A percentile compares a stretch with the other conserved stretches of the same genome.
Evolutionary conservation across 2,888 invertebrate genomes (phyloP).

Genomic region (Charanyca ferruginea): DNA sequence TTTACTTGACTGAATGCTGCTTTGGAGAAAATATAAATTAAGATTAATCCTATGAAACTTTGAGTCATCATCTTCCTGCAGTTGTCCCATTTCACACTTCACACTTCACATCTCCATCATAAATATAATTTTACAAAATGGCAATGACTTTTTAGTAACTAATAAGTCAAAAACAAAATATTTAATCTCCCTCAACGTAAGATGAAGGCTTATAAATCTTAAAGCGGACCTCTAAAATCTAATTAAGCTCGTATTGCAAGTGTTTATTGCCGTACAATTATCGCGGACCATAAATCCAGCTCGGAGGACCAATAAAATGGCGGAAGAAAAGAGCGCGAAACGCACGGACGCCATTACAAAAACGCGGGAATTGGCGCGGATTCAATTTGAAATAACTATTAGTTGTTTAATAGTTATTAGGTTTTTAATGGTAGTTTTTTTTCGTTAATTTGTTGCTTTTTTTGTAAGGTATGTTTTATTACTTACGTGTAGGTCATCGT

Average conservation of each 20-base stretch:
- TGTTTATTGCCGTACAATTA: slow-evolving; percentile 80
- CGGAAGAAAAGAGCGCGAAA: slow-evolving; percentile 73
- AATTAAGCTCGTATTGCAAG: slow-evolving; percentile 79
- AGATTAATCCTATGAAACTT: not conserved
- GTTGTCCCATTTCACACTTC: too few relatives aligned
- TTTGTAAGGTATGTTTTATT: slow-evolving; percentile 6
- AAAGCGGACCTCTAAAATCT: slow-evolving; percentile 73
- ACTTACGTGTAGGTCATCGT: not conserved
- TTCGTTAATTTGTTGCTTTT: slow-evolving; percentile 35
- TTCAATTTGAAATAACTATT: slow-evolving; percentile 62
- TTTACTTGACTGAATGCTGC: not conserved
- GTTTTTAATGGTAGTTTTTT: slow-evolving; percentile 37
- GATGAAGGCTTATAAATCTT: slow-evolving; percentile 62
- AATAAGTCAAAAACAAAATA: slow-evolving; percentile 12
- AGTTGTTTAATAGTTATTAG: slow-evolving; percentile 55
- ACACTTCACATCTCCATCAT: not conserved
- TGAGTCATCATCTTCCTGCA: too few relatives aligned
- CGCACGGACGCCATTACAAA: slow-evolving; percentile 67
- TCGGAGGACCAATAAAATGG: slow-evolving; percentile 82
- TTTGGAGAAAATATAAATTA: not conserved
- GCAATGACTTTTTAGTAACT: not conserved
- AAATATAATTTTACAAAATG: not conserved
- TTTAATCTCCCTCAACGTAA: slow-evolving; percentile 17
- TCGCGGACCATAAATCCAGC: slow-evolving; percentile 78
- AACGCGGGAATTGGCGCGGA: slow-evolving; percentile 49